Percentiles rank a stretch among this genome's conserved stretches.
Evolutionary conservation across 2,797 vertebrate species (phyloP).

Genomic region (Psittacula derbiana): DNA sequence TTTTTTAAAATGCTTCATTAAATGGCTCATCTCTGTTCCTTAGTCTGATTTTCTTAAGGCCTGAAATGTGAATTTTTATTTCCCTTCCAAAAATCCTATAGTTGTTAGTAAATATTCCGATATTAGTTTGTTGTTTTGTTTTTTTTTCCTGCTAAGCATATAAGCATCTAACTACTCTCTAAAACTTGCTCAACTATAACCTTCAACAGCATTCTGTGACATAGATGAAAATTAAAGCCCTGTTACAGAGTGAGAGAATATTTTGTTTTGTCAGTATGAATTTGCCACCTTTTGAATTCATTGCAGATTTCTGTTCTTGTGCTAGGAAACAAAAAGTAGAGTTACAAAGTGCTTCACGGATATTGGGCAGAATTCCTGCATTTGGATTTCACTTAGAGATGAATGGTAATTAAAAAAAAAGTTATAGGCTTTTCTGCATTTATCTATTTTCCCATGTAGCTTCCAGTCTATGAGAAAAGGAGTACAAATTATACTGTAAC

Average conservation of each 20-base stretch:
- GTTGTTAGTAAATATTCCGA: neutral
- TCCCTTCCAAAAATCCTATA: neutral
- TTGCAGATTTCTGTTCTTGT: neutral
- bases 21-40: neutral
- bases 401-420: neutral
- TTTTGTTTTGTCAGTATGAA: neutral
- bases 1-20: neutral
- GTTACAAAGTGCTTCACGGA: neutral
- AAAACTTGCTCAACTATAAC: neutral
- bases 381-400: neutral
- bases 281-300: neutral
- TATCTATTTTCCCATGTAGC: neutral
- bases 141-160: neutral
- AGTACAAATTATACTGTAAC: neutral
- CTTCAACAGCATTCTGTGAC: neutral
- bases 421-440: neutral
- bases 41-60: neutral
- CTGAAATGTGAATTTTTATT: neutral
- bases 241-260: neutral
- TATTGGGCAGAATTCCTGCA: neutral
- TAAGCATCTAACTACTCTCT: neutral
- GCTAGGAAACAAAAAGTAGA: neutral
- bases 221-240: neutral
- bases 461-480: constrained; percentile 2
- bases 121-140: neutral